A percentile compares a stretch with the other conserved stretches of the same genome.
These are phyloP conservation scores for Caenorhabditis angaria DNA, from an alignment of 2,888 invertebrate species.

Conservation along the genomic window DNA sequence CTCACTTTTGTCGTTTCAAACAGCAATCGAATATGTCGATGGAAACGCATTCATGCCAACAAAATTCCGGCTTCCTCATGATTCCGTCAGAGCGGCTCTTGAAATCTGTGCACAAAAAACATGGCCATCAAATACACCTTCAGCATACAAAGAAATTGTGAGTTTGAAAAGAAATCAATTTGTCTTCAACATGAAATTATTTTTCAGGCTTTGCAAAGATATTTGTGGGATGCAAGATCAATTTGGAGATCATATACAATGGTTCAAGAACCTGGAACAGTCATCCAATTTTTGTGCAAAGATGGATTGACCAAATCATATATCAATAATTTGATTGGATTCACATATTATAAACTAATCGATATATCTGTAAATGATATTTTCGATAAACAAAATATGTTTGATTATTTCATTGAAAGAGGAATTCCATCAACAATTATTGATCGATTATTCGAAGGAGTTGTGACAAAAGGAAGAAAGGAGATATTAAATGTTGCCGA, in stretches of 20 bases:
- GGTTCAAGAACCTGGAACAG: neutral
- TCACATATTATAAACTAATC: neutral
- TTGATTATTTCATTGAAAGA: neutral
- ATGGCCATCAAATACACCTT: neutral
- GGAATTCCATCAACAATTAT: neutral
- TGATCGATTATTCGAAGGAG: neutral
- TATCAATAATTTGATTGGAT: neutral
- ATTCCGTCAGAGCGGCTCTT: neutral
- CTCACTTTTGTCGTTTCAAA: neutral
- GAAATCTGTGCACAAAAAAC: neutral
- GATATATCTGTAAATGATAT: neutral
- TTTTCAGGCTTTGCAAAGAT: neutral
- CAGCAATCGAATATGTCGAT: neutral
- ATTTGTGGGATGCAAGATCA: neutral
- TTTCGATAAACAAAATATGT: neutral
- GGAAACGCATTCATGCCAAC: neutral
- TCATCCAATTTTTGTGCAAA: neutral
- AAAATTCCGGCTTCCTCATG: neutral
- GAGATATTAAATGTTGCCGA: neutral
- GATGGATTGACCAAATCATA: neutral
- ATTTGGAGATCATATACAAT: neutral
- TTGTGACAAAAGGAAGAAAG: neutral
- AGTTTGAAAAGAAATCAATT: neutral
- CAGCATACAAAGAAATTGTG: neutral
- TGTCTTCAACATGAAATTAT: neutral